Evolutionary conservation across 2,113 vertebrate genomes (phyloP), one percentile per base, ranked within the genome.

Genomic region (Toxotes chatareus): DNA sequence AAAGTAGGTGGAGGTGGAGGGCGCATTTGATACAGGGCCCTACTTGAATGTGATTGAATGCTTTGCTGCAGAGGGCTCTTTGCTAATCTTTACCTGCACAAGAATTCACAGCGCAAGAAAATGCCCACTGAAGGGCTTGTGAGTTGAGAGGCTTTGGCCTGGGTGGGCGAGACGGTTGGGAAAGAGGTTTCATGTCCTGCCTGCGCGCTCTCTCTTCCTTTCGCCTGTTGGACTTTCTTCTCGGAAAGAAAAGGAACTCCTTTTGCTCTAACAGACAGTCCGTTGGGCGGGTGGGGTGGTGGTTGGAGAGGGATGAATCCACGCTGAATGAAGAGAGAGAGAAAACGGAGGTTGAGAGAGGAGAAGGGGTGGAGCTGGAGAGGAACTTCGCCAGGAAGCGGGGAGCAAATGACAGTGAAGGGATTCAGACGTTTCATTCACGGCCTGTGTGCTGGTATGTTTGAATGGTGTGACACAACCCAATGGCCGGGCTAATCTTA

Each of bases 11-110:
- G 94, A 96, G 95, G 95, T 93, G 95, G 96, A 96, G 96, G 95
- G 95, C 93, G 94, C 95, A 96, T 97, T 97, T 96, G 96, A 97
- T 98, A 97, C 96, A 94, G 95, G 94, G 80, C 40, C 70, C 95
- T 93, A 91, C 96, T 96, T 95, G 94, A 95, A 95, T 94, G 94
- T 94, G 96, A 97, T 96, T 96, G 96, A 97, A 96, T 94, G 96
- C 96, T 97, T 97, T 96, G 95, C 96, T 95, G 94, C 95, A 69
- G 81, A 96, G 93, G 93, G 84, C 94, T 90, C 95, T 96, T 93
- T 90, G 91, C 96, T 96, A 95, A 97, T 97, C 96, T 97, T 95
- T 97, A 98, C 96, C 96, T 96, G 97, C 92, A 95, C 94, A 92
- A 85, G 92, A 96, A 95, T 92, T 92, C 95, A 91, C 91, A 91